Percentiles rank a stretch among this genome's conserved stretches.
Conservation (phyloP, 1,140 invertebrate species). For the Leucophenga varia region DNA sequence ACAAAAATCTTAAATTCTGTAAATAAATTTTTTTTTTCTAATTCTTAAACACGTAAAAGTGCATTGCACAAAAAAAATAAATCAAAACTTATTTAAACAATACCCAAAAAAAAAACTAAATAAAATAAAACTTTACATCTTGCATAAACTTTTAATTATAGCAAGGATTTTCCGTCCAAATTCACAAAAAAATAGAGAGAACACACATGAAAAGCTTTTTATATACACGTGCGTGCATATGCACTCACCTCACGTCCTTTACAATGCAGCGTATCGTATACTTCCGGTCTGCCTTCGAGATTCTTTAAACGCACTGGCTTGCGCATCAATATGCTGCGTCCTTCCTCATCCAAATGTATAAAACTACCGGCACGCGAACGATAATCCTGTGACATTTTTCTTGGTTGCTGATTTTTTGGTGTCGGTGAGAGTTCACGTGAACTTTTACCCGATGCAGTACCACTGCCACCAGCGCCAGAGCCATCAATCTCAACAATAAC, state of each 20-base stretch:
- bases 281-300: conserved; percentile 62
- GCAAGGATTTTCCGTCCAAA: no score
- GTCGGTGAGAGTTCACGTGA: conserved; percentile 52
- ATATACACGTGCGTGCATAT: no score
- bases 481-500: conserved; percentile 37
- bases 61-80: no score
- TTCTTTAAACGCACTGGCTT: conserved; percentile 65
- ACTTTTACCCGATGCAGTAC: conserved; percentile 44
- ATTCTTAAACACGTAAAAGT: no score
- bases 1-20: no score
- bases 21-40: no score
- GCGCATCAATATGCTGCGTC: conserved; percentile 54
- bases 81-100: no score
- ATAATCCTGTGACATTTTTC: conserved; percentile 54
- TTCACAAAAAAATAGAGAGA: conserved; percentile 6
- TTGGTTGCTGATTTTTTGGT: conserved; percentile 48
- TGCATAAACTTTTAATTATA: no score
- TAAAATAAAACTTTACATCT: no score
- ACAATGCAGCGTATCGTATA: conserved; percentile 64
- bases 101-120: no score
- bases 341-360: conserved; percentile 50
- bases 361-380: conserved; percentile 51
- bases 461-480: conserved; percentile 29
- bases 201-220: no score
- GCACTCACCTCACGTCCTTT: conserved; percentile 60